Evolutionary conservation across 1,140 invertebrate genomes (phyloP), one percentile per base, ranked within the genome.

Genomic region (Macrotrachela quadricornifera): DNA sequence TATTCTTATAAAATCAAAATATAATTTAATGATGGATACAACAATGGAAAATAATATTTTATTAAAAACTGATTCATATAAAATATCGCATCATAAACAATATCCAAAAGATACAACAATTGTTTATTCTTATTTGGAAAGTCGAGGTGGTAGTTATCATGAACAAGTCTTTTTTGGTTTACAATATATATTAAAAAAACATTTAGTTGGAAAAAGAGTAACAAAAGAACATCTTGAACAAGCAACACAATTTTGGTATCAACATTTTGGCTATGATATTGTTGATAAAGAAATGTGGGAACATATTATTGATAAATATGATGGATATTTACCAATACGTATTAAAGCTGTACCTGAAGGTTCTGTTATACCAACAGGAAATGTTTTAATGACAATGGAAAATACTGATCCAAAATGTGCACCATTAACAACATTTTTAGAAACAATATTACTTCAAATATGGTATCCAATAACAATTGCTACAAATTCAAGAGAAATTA

Each of bases 381-480:
- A 74, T 63, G 73, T 73, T 12, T 62, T 73, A 1, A 68, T 73
- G 57, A 73, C 71, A 10, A 70, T 74, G 14, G 72, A 74, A 60
- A 72, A 71, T 57, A 74, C 72, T 37, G 72, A 74, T 59, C 72
- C 71, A 15, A 63, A 69, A 56, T 72, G 71, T 55, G 67, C 60
- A 52, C 73, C 71, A 71, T 59, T 73, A 8, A 71, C 70, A 8
- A 71, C 68, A 55, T 72, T 69, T 58, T 64, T 73, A 59, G 71
- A 72, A 70, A 73, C 72, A 4, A 51, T 74, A n/a, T 56, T 74
- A 48, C 70, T 73, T 0, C 71, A 73, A 54, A 60, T 62, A 2
- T 74, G 72, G 72, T 74, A 74, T 57, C 72, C 72, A 17, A 70
- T 72, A 63, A 74, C 72, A 6, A 73, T 74, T 10, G 67, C 69